These are phyloP conservation scores for Cladopsammia gracilis DNA, from an alignment of 64 coral and sea anemone genomes.

Conservation along the genomic window DNA sequence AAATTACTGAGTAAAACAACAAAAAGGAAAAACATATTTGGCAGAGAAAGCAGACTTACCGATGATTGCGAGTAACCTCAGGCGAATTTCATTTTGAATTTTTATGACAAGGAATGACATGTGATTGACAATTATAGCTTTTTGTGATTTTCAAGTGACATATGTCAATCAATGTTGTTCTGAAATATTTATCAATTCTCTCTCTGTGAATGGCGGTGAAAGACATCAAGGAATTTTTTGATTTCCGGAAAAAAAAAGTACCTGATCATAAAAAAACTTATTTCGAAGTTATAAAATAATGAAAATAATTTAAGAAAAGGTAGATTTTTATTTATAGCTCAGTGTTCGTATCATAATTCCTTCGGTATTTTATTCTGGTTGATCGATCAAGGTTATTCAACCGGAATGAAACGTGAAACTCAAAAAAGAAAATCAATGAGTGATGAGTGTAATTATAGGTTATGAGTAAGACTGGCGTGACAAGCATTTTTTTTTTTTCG, in stretches of 20 bases:
- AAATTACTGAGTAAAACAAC: neutral
- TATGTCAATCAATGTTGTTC: neutral
- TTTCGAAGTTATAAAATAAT: too few relatives aligned
- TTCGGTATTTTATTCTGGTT: neutral
- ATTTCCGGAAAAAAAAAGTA: too few relatives aligned
- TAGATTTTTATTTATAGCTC: too few relatives aligned
- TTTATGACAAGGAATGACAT: slow-evolving; percentile 13
- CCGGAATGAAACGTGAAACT: neutral
- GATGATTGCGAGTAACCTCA: slow-evolving; percentile 10
- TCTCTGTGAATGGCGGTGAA: neutral
- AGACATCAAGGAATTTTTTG: neutral
- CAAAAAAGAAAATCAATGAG: neutral
- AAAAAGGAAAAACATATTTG: neutral
- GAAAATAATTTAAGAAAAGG: too few relatives aligned
- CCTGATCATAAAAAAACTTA: too few relatives aligned
- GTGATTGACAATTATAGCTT: slow-evolving; percentile 2
- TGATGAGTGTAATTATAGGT: neutral
- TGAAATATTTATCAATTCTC: neutral
- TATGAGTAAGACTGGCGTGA: too few relatives aligned
- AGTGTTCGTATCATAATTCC: neutral
- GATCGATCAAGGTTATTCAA: neutral
- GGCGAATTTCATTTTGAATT: slow-evolving; percentile 29
- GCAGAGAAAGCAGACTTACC: slow-evolving; percentile 21
- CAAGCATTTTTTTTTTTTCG: too few relatives aligned
- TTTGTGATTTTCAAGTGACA: neutral